Base-by-base conservation (phyloP, 2,113 vertebrate genomes). In the Paraplagusia blochii region DNA sequence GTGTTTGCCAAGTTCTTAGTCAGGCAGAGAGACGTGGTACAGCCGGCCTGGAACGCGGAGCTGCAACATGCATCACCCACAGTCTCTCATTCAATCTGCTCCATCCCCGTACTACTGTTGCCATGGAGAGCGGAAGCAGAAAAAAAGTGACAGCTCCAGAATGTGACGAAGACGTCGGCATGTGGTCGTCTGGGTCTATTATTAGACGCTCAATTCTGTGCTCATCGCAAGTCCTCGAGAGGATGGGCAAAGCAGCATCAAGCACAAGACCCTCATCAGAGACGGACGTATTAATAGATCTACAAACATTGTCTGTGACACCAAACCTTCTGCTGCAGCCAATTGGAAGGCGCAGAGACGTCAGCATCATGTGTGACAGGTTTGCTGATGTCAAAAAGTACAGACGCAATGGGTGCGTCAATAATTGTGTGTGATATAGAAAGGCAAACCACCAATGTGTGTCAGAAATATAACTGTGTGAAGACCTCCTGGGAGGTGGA, bases 71-170 rank as follows among this genome's bases (percentile, higher is more conserved):
- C 74, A 29, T 76, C 84, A 63, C 88, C 86, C 77, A 85, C 88
- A 44, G 84, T 88, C 89, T 90, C 82, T 85, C 89, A 74, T 57
- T 78, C 85, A 81, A 78, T 85, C 82, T 83, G 72, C 76, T 81
- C 62, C 68, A 51, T 87, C 76, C 50, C 79, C 46, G 29, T 87
- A 87, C 82, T 85, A 82, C 80, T 44, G 80, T 85, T 86, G 76
- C 84, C 38, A 87, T 84, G 86, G 82, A 58, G 69, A 79, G 74
- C 58, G 46, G 74, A 75, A 80, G 77, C 49, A 48, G 53, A 63
- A 75, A 74, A 66, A 74, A 54, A 74, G n/a, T 80, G 82, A 78
- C 69, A 81, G 80, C 72, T 76, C 70, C 79, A 79, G 53, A 76
- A 72, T 78, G 77, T 84, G 85, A 85, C 81, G 83, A 66, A 76